phyloP scores from a whole-genome alignment of 2,888 invertebrate species.

The Anthophora plumipes region DNA sequence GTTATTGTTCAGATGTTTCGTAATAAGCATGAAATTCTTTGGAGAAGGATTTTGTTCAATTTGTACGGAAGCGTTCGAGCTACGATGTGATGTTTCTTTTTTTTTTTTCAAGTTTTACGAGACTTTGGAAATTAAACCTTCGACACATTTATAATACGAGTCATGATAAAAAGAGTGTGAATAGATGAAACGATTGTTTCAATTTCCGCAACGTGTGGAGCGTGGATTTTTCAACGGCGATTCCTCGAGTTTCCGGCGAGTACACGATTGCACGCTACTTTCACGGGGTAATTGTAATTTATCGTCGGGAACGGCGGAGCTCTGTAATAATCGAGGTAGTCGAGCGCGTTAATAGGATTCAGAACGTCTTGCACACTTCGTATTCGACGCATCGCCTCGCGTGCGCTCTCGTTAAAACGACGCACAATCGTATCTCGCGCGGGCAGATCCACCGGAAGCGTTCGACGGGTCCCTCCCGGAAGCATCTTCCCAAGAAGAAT shows the following conservation, averaged over 20 bases:
- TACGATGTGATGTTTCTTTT: no score
- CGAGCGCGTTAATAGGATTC: constrained; percentile 66
- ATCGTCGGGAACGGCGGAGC: constrained; percentile 46
- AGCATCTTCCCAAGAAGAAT: constrained; percentile 6
- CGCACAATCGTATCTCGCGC: constrained; percentile 57
- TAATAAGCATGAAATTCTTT: no score
- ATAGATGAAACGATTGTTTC: no score
- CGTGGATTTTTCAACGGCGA: constrained; percentile 1
- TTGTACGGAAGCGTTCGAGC: no score
- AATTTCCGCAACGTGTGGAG: no score
- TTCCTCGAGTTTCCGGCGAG: constrained; percentile 29
- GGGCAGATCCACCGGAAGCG: constrained; percentile 39
- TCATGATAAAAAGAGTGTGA: no score
- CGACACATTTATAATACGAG: no score
- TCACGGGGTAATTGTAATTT: constrained; percentile 57
- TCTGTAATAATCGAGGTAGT: constrained; percentile 53
- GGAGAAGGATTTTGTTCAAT: no score
- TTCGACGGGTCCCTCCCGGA: constrained; percentile 22
- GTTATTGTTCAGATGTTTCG: not conserved
- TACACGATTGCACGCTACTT: constrained; percentile 43
- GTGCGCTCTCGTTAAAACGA: constrained; percentile 29
- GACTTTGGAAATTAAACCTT: no score
- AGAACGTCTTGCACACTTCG: constrained; percentile 34
- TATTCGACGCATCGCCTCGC: constrained; percentile 35
- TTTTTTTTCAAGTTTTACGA: no score